phyloP scores from a whole-genome alignment of 2,113 vertebrate genomes.

The Ariopsis seemanni region DNA sequence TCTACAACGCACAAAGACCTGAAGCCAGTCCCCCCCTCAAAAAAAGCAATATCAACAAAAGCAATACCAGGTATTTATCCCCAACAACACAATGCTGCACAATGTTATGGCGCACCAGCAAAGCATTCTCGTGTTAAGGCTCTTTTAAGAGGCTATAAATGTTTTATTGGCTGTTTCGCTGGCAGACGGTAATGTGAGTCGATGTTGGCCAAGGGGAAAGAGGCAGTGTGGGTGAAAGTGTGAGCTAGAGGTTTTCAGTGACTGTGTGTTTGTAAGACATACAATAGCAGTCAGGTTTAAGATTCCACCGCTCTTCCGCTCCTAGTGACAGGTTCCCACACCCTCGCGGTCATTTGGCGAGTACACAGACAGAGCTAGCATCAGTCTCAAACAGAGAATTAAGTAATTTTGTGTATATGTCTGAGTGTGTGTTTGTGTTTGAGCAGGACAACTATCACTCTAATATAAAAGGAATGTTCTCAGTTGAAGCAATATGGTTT shows the following conservation, averaged over 20 bases:
- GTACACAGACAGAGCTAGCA: conserved; percentile 33
- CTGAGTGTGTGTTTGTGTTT: conserved; percentile 17
- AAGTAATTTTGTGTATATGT: conserved; percentile 21
- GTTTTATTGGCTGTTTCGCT: conserved; percentile 48
- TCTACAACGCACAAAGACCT: background rate
- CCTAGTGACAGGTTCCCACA: conserved; percentile 69
- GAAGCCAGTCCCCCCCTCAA: too few relatives aligned
- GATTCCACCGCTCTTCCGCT: conserved; percentile 58
- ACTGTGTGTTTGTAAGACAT: conserved; percentile 48
- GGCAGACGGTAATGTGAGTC: conserved; percentile 36
- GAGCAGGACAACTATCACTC: conserved; percentile 45
- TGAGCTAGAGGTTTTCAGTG: conserved; percentile 48
- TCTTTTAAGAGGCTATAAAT: conserved; percentile 44
- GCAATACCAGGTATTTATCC: background rate
- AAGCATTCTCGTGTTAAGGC: conserved; percentile 28
- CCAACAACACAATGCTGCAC: background rate
- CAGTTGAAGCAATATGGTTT: conserved; percentile 53
- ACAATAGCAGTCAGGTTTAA: conserved; percentile 59
- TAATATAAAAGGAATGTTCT: conserved; percentile 61
- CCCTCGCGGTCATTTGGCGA: conserved; percentile 52
- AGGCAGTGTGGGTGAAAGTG: conserved; percentile 44
- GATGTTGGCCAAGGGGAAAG: conserved; percentile 8
- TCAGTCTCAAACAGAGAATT: conserved; percentile 11
- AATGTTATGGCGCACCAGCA: background rate
- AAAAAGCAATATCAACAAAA: background rate